A percentile compares a stretch with the other conserved stretches of the same genome.
Conservation (phyloP, 1,140 invertebrate species). For the Neodiprion lecontei region DNA sequence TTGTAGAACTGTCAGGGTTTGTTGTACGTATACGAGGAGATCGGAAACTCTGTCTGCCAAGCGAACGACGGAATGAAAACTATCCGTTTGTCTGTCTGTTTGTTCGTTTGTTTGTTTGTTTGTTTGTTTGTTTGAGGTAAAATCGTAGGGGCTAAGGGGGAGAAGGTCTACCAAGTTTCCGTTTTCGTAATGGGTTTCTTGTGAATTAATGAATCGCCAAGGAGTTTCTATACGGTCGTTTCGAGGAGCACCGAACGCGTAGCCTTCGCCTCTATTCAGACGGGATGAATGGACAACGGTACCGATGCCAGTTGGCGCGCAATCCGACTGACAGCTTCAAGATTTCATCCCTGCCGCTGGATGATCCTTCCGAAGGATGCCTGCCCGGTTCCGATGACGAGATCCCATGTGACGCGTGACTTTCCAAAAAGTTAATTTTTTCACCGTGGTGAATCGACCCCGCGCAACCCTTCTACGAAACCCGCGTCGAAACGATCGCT, state of each 20-base stretch:
- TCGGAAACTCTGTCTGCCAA: too few species aligned
- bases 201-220: background rate
- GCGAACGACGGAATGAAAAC: too few species aligned
- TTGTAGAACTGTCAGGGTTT: too few species aligned
- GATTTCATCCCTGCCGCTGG: constrained; percentile 3
- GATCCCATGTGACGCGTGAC: constrained; percentile 1
- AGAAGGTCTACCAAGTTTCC: background rate
- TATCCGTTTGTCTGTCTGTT: too few species aligned
- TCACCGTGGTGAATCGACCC: background rate
- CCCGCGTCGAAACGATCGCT: background rate
- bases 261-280: constrained; percentile 6
- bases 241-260: background rate
- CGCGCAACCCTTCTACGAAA: background rate
- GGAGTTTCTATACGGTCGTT: background rate
- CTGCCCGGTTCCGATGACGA: too few species aligned
- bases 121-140: too few species aligned
- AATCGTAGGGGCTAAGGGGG: too few species aligned
- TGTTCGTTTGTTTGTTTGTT: too few species aligned
- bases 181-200: background rate
- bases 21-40: too few species aligned
- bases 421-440: constrained; percentile 3
- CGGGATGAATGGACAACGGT: constrained; percentile 14
- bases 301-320: constrained; percentile 13
- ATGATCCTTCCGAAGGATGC: background rate
- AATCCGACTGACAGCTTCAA: constrained; percentile 10